Conservation (phyloP, 2,888 invertebrate species). For the Steinernema carpocapsae region DNA sequence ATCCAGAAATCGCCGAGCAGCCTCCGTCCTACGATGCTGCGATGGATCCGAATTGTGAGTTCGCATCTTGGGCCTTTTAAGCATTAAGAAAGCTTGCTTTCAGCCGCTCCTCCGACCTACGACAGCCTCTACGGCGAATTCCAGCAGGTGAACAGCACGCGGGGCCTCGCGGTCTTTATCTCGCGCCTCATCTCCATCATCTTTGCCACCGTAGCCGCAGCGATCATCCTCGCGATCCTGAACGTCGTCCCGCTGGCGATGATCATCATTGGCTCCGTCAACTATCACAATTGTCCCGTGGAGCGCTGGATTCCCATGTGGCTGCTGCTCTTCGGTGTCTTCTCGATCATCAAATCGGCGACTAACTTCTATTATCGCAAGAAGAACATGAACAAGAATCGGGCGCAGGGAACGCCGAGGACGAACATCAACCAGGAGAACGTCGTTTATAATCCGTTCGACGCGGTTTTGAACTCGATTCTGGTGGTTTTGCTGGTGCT, state of each 20-base stretch:
- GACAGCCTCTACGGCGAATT: conserved; percentile 52
- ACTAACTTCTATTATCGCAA: conserved; percentile 71
- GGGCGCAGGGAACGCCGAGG: background rate
- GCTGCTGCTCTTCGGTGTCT: conserved; percentile 76
- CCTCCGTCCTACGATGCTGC: conserved; percentile 29
- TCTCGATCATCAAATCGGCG: conserved; percentile 76
- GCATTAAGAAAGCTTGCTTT: background rate
- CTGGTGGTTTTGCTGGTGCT: conserved; percentile 78
- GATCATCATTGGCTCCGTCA: conserved; percentile 76
- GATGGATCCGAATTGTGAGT: conserved; percentile 28
- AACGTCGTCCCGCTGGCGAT: conserved; percentile 75
- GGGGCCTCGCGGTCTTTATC: conserved; percentile 39
- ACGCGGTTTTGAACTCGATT: conserved; percentile 74
- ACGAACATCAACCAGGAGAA: conserved; percentile 36
- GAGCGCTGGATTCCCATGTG: conserved; percentile 77
- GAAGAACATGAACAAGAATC: conserved; percentile 14
- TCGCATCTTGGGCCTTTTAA: background rate
- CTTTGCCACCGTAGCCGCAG: conserved; percentile 46
- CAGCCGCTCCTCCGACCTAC: conserved; percentile 51
- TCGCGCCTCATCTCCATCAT: conserved; percentile 37
- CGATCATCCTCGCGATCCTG: conserved; percentile 45
- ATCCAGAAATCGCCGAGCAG: conserved; percentile 40
- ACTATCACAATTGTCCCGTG: conserved; percentile 76
- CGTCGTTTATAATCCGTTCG: conserved; percentile 58
- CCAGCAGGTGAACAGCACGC: conserved; percentile 42